Conservation (phyloP, 2,888 invertebrate species). For the Drosophila putrida region DNA sequence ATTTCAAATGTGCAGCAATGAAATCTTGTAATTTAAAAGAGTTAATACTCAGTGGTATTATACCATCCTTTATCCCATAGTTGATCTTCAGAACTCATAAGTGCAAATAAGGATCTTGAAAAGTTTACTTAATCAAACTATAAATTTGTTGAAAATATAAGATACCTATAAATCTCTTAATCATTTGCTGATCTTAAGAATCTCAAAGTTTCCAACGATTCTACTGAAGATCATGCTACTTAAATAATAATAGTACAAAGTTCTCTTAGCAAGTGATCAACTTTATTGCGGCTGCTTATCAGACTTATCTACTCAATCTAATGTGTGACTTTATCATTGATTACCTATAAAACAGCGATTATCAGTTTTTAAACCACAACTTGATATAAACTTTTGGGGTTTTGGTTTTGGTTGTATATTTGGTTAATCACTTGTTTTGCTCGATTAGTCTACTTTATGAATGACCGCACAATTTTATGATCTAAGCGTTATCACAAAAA, state of each 20-base stretch:
- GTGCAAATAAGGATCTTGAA: background rate
- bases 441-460: slow-evolving; percentile 43
- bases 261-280: background rate
- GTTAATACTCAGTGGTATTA: background rate
- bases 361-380: slow-evolving; percentile 10
- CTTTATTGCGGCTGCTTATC: background rate
- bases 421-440: slow-evolving; percentile 24
- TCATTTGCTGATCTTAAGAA: background rate
- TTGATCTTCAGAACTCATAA: background rate
- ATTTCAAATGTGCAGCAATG: background rate
- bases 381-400: background rate
- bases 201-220: background rate
- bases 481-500: slow-evolving; percentile 41
- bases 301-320: background rate
- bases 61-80: no score
- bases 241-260: background rate
- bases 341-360: slow-evolving; percentile 3
- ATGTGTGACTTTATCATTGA: slow-evolving; percentile 2
- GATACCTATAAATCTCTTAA: background rate
- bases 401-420: background rate
- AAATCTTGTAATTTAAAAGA: background rate
- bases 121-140: background rate
- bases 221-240: background rate
- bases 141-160: background rate
- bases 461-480: slow-evolving; percentile 43